A percentile compares a stretch with the other conserved stretches of the same genome.
Evolutionary conservation across 2,113 vertebrate genomes (phyloP).

Genomic region (Nematolebias whitei): DNA sequence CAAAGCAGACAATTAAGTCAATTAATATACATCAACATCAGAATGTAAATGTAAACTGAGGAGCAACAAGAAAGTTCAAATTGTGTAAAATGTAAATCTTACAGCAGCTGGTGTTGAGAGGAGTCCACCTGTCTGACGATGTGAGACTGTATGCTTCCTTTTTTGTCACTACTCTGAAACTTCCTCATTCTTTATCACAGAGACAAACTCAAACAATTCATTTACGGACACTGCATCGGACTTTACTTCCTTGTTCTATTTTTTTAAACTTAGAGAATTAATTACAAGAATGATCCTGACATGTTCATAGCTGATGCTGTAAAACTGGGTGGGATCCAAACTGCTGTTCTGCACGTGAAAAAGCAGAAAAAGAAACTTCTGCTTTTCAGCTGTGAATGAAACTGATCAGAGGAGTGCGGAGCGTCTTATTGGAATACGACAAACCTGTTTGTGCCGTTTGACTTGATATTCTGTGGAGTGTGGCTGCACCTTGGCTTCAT

Average conservation of each 20-base stretch:
- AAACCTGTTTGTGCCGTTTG: slow-evolving; percentile 43
- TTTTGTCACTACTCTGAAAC: slow-evolving; percentile 21
- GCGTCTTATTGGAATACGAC: neutral
- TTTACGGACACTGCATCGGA: slow-evolving; percentile 11
- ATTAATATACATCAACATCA: neutral
- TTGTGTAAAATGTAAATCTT: neutral
- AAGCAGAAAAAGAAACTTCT: slow-evolving; percentile 11
- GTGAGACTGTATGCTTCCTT: slow-evolving; percentile 8
- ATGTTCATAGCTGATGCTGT: neutral
- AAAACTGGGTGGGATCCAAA: neutral
- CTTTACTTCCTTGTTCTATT: slow-evolving; percentile 36
- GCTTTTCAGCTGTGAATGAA: slow-evolving; percentile 3
- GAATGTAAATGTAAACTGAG: neutral
- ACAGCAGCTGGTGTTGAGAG: slow-evolving; percentile 17
- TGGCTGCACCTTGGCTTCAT: too few relatives aligned
- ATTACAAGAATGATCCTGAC: neutral
- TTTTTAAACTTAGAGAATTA: slow-evolving; percentile 4
- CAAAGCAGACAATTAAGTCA: neutral
- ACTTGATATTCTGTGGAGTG: neutral
- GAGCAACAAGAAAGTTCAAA: neutral
- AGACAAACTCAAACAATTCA: slow-evolving; percentile 12
- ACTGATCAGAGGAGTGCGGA: neutral
- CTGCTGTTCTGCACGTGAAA: neutral
- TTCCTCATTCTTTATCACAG: slow-evolving; percentile 74
- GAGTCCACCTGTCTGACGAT: slow-evolving; percentile 23